Base-by-base conservation (phyloP, 2,113 vertebrate genomes). In the Gorilla gorilla region DNA sequence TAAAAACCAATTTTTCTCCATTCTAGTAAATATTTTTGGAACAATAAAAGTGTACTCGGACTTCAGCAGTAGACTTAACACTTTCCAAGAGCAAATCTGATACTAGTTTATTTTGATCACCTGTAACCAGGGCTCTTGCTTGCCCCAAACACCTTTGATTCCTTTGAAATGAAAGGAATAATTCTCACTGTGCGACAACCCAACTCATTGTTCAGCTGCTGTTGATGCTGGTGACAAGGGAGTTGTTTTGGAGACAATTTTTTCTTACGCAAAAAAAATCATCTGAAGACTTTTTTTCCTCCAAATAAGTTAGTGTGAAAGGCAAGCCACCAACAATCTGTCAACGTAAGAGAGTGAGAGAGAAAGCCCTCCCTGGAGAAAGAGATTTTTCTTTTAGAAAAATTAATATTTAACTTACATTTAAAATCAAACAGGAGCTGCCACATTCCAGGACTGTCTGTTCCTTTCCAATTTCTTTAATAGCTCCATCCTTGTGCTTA, bases 91-190 rank as follows among this genome's bases (percentile, higher is more conserved):
- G 84, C 80, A 97, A 72, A 78, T 81, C 81, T 92, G 89, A 93
- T 59, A 78, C 38, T 84, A 23, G 20, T 95, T 98, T 98, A 93
- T 97, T 98, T 97, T 95, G 94, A 97, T 94, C 90, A 8, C 81
- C 94, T 89, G 75, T 97, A 97, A 91, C 88, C 79, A 96, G 93
- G 90, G 61, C 87, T 93, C 66, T 93, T 84, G 38, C 93, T 98
- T 98, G 95, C 94, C 82, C 5, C 48, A 98, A 92, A 97, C 94
- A 96, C 43, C 94, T 96, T 68, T 98, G 97, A 97, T 97, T 91
- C 89, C 81, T 98, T 96, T 97, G 94, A 97, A 98, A 98, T 98
- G 98, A 99, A 99, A 98, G 98, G 96, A 96, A 98, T 98, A 98
- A 98, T 98, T 99, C 97, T 98, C 93, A 98, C 96, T 93, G 96